Evolutionary conservation across 2,797 vertebrate species (phyloP).

Genomic region (Pseudopleuronectes americanus): DNA sequence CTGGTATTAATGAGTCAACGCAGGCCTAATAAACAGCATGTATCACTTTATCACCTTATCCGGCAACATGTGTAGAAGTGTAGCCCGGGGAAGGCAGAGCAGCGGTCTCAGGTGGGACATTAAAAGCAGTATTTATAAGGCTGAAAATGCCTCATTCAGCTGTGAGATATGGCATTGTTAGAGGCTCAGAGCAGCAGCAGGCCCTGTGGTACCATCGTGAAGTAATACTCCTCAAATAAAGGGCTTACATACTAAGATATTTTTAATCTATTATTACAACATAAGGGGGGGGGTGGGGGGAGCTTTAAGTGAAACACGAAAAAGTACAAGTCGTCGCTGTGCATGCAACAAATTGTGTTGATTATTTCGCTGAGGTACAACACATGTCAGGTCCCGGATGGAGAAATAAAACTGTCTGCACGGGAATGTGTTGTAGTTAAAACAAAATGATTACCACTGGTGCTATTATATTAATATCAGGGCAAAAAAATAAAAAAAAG

Average conservation of each 20-base stretch:
- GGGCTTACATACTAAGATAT: conserved; percentile 63
- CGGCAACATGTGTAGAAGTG: conserved; percentile 53
- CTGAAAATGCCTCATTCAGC: conserved; percentile 72
- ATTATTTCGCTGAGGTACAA: background rate
- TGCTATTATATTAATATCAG: too few species aligned
- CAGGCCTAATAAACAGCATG: conserved; percentile 65
- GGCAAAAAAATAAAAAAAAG: too few species aligned
- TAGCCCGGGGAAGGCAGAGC: conserved; percentile 53
- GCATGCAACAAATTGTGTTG: conserved; percentile 17
- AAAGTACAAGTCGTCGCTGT: conserved; percentile 8
- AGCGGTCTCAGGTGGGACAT: conserved; percentile 68
- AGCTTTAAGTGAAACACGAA: conserved; percentile 26
- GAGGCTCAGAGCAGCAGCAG: conserved; percentile 58
- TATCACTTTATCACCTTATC: conserved; percentile 73
- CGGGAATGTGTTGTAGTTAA: background rate
- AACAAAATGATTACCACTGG: too few species aligned
- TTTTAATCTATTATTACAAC: conserved; percentile 68
- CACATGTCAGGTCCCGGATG: background rate
- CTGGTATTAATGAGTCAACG: conserved; percentile 70
- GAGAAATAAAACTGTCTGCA: background rate
- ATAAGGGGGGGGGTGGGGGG: background rate
- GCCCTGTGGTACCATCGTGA: conserved; percentile 62
- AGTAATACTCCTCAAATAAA: conserved; percentile 71
- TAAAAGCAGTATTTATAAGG: conserved; percentile 76
- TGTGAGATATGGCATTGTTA: conserved; percentile 69